Evolutionary conservation across 2,113 vertebrate genomes (phyloP).

Genomic region (Scytalopus superciliaris): DNA sequence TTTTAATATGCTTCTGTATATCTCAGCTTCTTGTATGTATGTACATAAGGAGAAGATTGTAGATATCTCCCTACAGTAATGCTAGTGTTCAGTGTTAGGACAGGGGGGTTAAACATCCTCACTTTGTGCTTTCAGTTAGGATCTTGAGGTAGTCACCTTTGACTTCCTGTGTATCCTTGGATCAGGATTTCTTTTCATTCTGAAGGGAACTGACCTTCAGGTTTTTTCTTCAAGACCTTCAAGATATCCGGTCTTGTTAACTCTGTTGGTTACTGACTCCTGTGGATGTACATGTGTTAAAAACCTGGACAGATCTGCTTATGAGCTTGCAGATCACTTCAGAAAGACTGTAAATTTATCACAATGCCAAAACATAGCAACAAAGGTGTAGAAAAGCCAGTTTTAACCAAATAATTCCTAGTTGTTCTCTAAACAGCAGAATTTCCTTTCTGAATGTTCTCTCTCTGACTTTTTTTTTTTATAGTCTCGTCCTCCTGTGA

Average conservation of each 20-base stretch:
- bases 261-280: neutral
- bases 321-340: neutral
- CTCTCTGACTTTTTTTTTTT: neutral
- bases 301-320: neutral
- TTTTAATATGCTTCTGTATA: neutral
- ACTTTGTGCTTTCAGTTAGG: neutral
- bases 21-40: neutral
- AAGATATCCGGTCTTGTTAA: neutral
- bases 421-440: neutral
- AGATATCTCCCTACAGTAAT: neutral
- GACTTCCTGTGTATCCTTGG: neutral
- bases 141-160: neutral
- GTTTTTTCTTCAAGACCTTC: neutral
- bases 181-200: neutral
- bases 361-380: neutral
- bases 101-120: neutral
- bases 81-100: neutral
- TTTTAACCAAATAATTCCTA: neutral
- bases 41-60: neutral
- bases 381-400: neutral
- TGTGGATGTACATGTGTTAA: neutral
- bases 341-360: neutral
- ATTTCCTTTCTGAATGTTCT: neutral
- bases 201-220: neutral
- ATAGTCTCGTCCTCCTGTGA: slow-evolving; percentile 90